Conservation (phyloP, 2,797 vertebrate species). For the Etheostoma perlongum region DNA sequence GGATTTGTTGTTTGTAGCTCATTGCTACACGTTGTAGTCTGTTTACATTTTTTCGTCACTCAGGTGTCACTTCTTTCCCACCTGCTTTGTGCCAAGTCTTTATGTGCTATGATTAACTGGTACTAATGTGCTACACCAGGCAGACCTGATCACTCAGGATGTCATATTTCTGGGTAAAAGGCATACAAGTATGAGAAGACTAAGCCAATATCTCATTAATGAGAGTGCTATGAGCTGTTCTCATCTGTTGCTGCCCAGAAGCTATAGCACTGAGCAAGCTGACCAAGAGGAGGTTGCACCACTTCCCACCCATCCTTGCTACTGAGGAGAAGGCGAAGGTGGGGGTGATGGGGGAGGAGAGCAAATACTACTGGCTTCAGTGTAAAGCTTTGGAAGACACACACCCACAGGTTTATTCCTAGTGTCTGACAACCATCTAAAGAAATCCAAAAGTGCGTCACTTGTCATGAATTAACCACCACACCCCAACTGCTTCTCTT, state of each 20-base stretch:
- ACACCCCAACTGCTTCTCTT: constrained; percentile 19
- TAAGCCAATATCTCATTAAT: constrained; percentile 7
- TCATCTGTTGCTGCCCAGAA: constrained; percentile 25
- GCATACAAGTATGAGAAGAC: neutral
- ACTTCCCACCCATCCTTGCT: constrained; percentile 13
- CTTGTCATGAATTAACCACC: constrained; percentile 36
- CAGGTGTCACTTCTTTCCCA: too few relatives aligned
- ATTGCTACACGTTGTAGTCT: too few relatives aligned
- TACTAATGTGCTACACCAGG: too few relatives aligned
- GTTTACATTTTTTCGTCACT: too few relatives aligned
- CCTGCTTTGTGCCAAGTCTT: too few relatives aligned
- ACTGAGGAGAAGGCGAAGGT: constrained; percentile 8
- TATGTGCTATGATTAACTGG: too few relatives aligned
- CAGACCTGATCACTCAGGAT: too few relatives aligned
- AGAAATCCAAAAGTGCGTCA: constrained; percentile 10
- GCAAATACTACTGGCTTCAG: constrained; percentile 6
- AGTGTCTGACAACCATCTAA: constrained; percentile 19
- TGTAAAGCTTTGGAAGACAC: constrained; percentile 19
- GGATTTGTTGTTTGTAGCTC: too few relatives aligned
- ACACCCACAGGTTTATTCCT: constrained; percentile 27
- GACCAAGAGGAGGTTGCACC: constrained; percentile 28
- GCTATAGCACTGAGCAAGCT: constrained; percentile 1
- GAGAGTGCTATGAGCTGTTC: constrained; percentile 20
- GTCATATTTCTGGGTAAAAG: neutral
- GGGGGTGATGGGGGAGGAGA: neutral